Evolutionary conservation across 2,888 invertebrate species (phyloP).

Genomic region (Allolobophora icterica): DNA sequence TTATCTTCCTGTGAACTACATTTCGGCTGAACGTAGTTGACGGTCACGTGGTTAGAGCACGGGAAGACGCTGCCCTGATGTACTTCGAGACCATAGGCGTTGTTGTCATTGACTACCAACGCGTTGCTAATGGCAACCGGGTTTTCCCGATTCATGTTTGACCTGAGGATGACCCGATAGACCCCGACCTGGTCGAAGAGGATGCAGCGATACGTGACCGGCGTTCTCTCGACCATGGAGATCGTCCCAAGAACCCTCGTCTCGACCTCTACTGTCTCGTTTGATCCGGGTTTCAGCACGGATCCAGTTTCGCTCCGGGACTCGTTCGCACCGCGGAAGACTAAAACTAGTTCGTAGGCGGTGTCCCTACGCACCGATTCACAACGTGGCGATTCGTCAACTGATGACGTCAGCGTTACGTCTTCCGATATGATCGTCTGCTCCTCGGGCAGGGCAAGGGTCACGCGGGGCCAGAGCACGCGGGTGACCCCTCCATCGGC

Average conservation of each 20-base stretch:
- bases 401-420: not conserved
- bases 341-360: not conserved
- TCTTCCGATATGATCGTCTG: not conserved
- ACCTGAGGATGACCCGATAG: not conserved
- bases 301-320: not conserved
- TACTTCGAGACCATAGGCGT: not conserved
- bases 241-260: not conserved
- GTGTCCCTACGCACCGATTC: not conserved
- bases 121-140: slow-evolving; percentile 6
- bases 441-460: not conserved
- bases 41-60: not conserved
- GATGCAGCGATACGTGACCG: not conserved
- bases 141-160: not conserved
- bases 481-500: not conserved
- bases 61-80: not conserved
- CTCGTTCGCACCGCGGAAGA: slow-evolving; percentile 18
- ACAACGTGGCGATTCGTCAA: not conserved
- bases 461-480: slow-evolving; percentile 5
- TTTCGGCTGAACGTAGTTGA: not conserved
- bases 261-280: not conserved
- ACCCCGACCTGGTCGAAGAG: not conserved
- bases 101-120: not conserved
- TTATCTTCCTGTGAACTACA: not conserved
- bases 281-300: not conserved
- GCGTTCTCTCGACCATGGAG: not conserved